Percentiles rank a stretch among this genome's conserved stretches.
Evolutionary conservation across 1,140 invertebrate species (phyloP).

Genomic region (Micrasema minimum): DNA sequence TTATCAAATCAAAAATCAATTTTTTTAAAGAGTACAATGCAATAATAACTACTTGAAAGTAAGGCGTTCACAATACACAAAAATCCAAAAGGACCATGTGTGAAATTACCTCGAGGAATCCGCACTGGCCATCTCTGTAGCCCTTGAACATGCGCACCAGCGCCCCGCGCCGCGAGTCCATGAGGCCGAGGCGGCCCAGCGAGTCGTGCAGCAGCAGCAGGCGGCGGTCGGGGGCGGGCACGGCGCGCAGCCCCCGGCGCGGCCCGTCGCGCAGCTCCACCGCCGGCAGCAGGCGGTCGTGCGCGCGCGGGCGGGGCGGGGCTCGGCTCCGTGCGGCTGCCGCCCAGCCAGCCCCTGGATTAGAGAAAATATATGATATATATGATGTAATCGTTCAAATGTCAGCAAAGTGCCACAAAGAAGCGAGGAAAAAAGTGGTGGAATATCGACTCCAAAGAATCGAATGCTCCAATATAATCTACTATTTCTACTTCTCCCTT

Average conservation of each 20-base stretch:
- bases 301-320: conserved; percentile 64
- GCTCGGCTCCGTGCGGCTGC: conserved; percentile 61
- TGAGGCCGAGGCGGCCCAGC: conserved; percentile 85
- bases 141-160: conserved; percentile 92
- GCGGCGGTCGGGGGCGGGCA: conserved; percentile 82
- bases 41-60: too few species aligned
- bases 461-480: too few species aligned
- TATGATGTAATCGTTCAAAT: too few species aligned
- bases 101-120: conserved; percentile 80
- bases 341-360: conserved; percentile 70
- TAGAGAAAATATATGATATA: conserved; percentile 39
- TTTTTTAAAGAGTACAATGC: too few species aligned
- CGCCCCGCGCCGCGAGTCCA: conserved; percentile 84
- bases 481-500: too few species aligned
- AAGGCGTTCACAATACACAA: too few species aligned
- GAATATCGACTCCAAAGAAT: too few species aligned
- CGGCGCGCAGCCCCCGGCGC: conserved; percentile 77
- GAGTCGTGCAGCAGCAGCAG: conserved; percentile 86
- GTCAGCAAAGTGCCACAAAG: too few species aligned
- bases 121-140: conserved; percentile 92
- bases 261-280: conserved; percentile 86
- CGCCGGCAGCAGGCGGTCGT: conserved; percentile 76
- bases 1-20: too few species aligned
- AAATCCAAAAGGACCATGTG: too few species aligned
- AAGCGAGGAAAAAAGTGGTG: too few species aligned